phyloP scores from a whole-genome alignment of 2,113 vertebrate genomes.

The Natator depressus region DNA sequence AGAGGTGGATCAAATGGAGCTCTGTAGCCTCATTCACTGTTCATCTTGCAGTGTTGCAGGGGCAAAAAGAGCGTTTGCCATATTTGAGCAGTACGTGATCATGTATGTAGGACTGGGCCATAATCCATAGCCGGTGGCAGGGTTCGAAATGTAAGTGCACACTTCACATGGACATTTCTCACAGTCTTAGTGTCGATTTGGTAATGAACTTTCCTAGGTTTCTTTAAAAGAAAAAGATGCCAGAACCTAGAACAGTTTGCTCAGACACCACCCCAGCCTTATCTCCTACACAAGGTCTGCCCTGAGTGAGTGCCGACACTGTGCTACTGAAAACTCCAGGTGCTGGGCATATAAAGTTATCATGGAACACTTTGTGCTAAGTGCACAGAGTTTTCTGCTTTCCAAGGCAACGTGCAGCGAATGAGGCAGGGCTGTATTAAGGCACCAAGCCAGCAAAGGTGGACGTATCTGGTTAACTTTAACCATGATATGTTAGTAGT shows the following conservation, averaged over 20 bases:
- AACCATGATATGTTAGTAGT: not conserved
- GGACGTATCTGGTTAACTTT: not conserved
- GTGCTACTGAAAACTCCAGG: not conserved
- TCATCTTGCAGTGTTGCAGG: not conserved
- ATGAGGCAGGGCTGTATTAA: not conserved
- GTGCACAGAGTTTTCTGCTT: not conserved
- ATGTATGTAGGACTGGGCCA: not conserved
- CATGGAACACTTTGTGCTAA: not conserved
- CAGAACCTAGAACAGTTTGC: not conserved
- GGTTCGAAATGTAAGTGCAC: not conserved
- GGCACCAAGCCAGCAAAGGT: not conserved
- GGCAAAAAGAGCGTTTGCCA: not conserved
- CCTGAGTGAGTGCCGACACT: not conserved
- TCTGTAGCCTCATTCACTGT: not conserved
- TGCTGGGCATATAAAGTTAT: not conserved
- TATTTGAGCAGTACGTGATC: not conserved
- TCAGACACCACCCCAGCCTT: not conserved
- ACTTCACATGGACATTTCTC: not conserved
- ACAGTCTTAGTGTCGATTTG: not conserved
- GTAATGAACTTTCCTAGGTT: not conserved
- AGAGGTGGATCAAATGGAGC: fast-evolving
- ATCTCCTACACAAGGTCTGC: not conserved
- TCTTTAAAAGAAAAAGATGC: not conserved
- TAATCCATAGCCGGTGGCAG: not conserved
- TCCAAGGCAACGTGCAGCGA: not conserved